Percentiles rank a stretch among this genome's conserved stretches.
phyloP scores from a whole-genome alignment of 2,113 vertebrate species.

The Calyptommatus sinebrachiatus region DNA sequence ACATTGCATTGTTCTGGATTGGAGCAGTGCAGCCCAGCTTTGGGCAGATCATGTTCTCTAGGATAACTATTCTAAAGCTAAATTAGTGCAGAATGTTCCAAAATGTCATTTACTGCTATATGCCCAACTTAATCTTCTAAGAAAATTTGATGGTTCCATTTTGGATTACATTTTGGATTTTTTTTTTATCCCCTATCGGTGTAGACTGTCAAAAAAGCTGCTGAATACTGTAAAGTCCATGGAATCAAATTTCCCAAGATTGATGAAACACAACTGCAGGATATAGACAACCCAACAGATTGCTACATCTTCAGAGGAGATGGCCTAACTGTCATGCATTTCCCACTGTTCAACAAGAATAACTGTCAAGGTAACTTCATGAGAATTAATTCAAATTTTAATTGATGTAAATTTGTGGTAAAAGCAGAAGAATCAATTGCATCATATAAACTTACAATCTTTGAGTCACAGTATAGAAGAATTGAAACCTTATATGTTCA shows the following conservation, averaged over 20 bases:
- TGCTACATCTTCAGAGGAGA: conserved; percentile 51
- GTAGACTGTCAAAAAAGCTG: conserved; percentile 44
- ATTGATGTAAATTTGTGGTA: neutral
- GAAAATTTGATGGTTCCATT: neutral
- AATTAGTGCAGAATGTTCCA: too few species aligned
- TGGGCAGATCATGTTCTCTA: neutral
- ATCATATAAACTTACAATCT: neutral
- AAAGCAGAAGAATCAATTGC: neutral
- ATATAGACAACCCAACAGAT: conserved; percentile 13
- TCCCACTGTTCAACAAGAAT: conserved; percentile 57
- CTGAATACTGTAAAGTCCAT: conserved; percentile 26
- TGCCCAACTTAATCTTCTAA: neutral
- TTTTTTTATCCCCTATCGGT: neutral
- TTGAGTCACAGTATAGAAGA: too few species aligned
- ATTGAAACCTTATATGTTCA: too few species aligned
- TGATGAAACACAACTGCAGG: neutral
- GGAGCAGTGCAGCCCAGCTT: neutral
- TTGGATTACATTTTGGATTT: too few species aligned
- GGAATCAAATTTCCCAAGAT: conserved; percentile 42
- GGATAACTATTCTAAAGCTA: too few species aligned
- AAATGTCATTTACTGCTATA: neutral
- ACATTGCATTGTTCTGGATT: neutral
- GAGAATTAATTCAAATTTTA: neutral
- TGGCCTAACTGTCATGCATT: conserved; percentile 53
- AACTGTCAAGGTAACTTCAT: conserved; percentile 47